A percentile compares a stretch with the other conserved stretches of the same genome.
These are phyloP conservation scores for Eciton burchellii DNA, from an alignment of 1,140 invertebrate genomes.

Conservation along the genomic window DNA sequence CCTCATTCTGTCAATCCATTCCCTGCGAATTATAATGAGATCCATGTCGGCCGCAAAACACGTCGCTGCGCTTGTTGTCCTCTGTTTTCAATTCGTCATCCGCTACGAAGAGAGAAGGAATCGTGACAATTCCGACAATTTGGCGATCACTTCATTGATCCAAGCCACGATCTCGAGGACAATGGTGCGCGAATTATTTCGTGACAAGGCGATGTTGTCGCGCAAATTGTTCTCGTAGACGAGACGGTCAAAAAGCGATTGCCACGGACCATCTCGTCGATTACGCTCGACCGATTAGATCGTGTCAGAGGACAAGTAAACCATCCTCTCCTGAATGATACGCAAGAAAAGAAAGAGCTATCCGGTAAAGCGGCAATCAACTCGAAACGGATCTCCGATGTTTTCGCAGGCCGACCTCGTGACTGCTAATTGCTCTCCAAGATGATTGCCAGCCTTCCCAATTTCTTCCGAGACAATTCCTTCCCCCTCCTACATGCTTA, in stretches of 20 bases:
- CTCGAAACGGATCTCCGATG: conserved; percentile 59
- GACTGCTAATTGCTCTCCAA: conserved; percentile 68
- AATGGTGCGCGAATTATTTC: conserved; percentile 6
- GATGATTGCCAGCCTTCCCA: conserved; percentile 32
- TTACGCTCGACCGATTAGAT: conserved; percentile 43
- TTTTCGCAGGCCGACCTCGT: conserved; percentile 41
- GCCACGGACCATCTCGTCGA: conserved; percentile 32
- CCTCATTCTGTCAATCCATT: too few relatives aligned
- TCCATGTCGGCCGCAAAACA: not conserved
- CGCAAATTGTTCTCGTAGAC: conserved; percentile 14
- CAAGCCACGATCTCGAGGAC: not conserved
- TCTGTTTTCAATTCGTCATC: not conserved
- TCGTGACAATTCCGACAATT: not conserved
- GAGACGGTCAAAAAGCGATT: conserved; percentile 43
- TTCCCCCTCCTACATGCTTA: conserved; percentile 9
- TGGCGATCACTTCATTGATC: not conserved
- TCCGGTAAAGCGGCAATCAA: conserved; percentile 54
- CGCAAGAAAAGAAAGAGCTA: conserved; percentile 2
- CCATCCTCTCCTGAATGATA: conserved; percentile 35
- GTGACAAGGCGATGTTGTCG: conserved; percentile 15
- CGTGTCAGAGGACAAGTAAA: conserved; percentile 35
- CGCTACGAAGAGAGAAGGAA: not conserved
- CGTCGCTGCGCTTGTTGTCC: too few relatives aligned
- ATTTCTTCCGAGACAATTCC: conserved; percentile 36
- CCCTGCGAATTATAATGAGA: conserved; percentile 29